phyloP scores from a whole-genome alignment of 2,113 vertebrate genomes.

The Gila orcuttii region DNA sequence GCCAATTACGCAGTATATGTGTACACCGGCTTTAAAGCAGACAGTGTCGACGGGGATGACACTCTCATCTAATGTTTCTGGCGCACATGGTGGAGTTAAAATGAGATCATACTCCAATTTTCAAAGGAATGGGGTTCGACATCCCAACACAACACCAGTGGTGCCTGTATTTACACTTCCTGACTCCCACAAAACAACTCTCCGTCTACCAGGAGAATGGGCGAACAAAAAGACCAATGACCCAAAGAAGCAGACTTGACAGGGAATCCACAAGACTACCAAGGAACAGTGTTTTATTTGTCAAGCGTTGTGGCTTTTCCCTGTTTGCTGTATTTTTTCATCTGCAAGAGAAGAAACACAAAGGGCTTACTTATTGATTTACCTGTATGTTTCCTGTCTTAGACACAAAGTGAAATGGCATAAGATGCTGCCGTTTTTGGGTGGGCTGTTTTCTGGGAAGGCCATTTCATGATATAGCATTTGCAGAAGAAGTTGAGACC shows the following conservation, averaged over 20 bases:
- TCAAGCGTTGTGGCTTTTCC: conserved; percentile 7
- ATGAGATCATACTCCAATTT: background rate
- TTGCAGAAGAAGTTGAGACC: background rate
- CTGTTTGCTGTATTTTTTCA: conserved; percentile 35
- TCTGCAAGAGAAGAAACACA: conserved; percentile 26
- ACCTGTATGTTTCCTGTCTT: conserved; percentile 16
- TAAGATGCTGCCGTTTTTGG: conserved; percentile 20
- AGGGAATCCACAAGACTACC: conserved; percentile 44
- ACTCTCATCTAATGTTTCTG: background rate
- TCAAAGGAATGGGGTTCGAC: background rate
- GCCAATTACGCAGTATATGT: conserved; percentile 27
- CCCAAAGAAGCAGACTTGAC: conserved; percentile 43
- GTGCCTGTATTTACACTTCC: conserved; percentile 29
- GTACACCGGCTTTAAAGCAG: background rate
- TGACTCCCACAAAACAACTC: conserved; percentile 8
- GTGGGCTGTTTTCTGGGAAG: conserved; percentile 21
- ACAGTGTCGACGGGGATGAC: background rate
- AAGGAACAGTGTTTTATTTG: conserved; percentile 8
- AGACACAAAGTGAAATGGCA: conserved; percentile 15
- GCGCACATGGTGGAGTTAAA: no score
- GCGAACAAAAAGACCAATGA: conserved; percentile 42
- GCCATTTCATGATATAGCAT: conserved; percentile 32
- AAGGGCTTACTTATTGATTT: conserved; percentile 28
- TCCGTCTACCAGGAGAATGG: background rate
- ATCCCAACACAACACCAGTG: background rate